phyloP scores from a whole-genome alignment of 2,888 invertebrate species.

The Chloroclystis v-ata region DNA sequence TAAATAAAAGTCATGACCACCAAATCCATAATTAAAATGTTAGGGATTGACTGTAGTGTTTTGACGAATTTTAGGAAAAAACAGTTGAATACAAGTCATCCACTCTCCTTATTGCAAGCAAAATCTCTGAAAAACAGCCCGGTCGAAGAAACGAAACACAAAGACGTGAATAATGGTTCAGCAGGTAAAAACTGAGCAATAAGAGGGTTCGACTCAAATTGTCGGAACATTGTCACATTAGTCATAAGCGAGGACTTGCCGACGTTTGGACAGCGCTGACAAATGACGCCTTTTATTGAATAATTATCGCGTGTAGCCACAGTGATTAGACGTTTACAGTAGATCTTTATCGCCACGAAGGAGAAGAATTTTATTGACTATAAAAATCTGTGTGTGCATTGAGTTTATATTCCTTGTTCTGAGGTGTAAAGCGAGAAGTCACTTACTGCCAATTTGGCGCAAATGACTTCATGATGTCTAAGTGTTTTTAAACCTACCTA shows the following conservation, averaged over 20 bases:
- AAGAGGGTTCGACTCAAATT: constrained; percentile 63
- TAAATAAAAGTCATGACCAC: too few relatives aligned
- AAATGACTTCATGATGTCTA: too few relatives aligned
- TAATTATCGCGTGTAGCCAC: constrained; percentile 54
- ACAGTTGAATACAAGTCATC: too few relatives aligned
- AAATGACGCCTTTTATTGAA: constrained; percentile 73
- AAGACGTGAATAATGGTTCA: constrained; percentile 66
- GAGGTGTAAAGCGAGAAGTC: neutral
- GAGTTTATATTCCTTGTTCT: too few relatives aligned
- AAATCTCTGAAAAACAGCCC: too few relatives aligned
- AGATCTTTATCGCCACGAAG: neutral
- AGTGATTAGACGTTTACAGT: constrained; percentile 2
- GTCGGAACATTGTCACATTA: constrained; percentile 66
- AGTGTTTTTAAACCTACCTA: too few relatives aligned
- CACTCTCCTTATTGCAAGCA: too few relatives aligned
- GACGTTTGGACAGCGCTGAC: constrained; percentile 69
- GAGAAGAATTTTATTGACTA: neutral
- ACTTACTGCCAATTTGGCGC: neutral
- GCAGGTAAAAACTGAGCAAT: constrained; percentile 70
- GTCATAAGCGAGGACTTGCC: constrained; percentile 69
- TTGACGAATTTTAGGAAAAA: too few relatives aligned
- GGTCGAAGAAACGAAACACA: constrained; percentile 44
- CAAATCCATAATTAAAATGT: too few relatives aligned
- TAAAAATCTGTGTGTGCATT: too few relatives aligned
- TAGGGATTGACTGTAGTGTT: too few relatives aligned